phyloP scores from a whole-genome alignment of 2,888 invertebrate genomes.

The Cephalotes varians region DNA sequence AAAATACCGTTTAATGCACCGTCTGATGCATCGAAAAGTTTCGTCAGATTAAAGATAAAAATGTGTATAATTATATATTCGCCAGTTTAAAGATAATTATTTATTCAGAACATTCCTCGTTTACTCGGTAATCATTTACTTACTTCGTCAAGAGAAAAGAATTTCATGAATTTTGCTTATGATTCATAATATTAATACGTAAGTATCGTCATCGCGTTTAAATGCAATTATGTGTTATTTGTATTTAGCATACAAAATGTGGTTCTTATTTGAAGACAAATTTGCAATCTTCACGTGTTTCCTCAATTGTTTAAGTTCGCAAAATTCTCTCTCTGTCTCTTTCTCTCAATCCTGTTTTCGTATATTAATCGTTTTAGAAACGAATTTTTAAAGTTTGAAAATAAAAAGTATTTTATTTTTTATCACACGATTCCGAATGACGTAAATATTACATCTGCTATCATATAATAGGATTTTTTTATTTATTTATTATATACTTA shows the following conservation, averaged over 20 bases:
- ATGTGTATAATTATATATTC: no score
- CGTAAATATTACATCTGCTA: neutral
- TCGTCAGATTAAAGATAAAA: conserved; percentile 49
- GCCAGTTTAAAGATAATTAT: conserved; percentile 48
- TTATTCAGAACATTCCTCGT: conserved; percentile 1
- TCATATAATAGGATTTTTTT: neutral
- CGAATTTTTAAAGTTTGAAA: neutral
- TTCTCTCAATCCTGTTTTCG: neutral
- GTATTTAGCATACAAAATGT: neutral
- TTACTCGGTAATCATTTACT: conserved; percentile 19
- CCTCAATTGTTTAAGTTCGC: neutral
- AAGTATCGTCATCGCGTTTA: conserved; percentile 11
- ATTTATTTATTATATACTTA: neutral
- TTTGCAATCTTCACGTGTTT: neutral
- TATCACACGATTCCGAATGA: neutral
- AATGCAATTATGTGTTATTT: neutral
- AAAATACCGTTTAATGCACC: neutral
- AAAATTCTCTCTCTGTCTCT: neutral
- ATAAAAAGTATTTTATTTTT: neutral
- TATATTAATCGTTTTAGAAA: neutral
- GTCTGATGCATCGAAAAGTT: neutral
- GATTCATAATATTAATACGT: conserved; percentile 29
- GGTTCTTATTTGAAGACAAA: neutral
- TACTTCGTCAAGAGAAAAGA: conserved; percentile 15
- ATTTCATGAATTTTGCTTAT: conserved; percentile 9